These are phyloP conservation scores for Chaenodraco wilsoni DNA, from an alignment of 2,797 vertebrate species.

Conservation along the genomic window DNA sequence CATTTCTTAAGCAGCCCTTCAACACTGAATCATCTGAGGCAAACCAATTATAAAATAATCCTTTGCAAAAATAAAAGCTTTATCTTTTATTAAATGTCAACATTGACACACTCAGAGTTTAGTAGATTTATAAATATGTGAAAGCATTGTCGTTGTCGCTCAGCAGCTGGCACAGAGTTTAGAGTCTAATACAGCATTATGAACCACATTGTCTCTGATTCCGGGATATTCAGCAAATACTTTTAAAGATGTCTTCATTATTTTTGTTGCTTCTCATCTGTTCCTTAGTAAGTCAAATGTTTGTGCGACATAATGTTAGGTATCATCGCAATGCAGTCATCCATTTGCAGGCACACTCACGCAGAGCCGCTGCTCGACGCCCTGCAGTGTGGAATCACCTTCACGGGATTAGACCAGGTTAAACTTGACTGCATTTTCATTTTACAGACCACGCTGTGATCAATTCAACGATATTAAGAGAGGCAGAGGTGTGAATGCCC, in stretches of 20 bases:
- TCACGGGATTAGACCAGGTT: slow-evolving; percentile 51
- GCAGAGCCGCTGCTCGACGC: slow-evolving; percentile 22
- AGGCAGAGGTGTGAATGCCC: slow-evolving; percentile 27
- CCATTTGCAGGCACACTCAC: background rate
- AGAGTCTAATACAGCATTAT: background rate
- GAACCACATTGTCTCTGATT: background rate
- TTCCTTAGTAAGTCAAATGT: background rate
- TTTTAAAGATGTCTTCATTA: background rate
- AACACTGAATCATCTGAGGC: background rate
- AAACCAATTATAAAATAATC: background rate
- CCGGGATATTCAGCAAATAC: background rate
- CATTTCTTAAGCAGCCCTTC: background rate
- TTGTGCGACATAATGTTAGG: background rate
- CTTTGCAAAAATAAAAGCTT: background rate
- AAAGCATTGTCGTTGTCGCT: background rate
- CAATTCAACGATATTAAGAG: slow-evolving; percentile 36
- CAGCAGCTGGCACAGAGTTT: background rate
- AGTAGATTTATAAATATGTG: background rate
- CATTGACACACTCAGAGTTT: background rate
- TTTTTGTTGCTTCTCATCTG: background rate
- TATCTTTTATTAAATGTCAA: background rate
- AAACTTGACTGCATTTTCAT: slow-evolving; percentile 51
- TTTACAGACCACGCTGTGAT: slow-evolving; percentile 36
- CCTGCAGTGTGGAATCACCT: slow-evolving; percentile 44
- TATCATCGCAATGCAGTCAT: slow-evolving; percentile 11